Conservation (phyloP, 2,113 vertebrate species). For the Sciurus niger region DNA sequence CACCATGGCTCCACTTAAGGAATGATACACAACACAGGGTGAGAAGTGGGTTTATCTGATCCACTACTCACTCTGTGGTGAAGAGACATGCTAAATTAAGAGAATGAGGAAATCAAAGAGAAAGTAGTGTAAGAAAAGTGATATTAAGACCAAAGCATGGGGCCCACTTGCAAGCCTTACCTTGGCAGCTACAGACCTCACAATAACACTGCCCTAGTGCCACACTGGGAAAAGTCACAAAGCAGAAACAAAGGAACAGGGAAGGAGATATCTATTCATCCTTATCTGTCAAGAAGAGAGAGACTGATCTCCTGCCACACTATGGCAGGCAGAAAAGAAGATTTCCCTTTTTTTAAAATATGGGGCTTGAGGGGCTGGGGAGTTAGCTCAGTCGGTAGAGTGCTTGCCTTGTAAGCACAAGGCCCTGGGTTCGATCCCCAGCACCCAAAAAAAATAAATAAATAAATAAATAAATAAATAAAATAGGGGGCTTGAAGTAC, state of each 20-base stretch:
- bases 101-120: not conserved
- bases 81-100: constrained; percentile 6
- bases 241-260: not conserved
- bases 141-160: not conserved
- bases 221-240: not conserved
- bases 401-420: too few species aligned
- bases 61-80: not conserved
- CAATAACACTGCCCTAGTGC: not conserved
- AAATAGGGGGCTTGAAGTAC: not conserved
- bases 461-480: too few species aligned
- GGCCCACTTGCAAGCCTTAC: not conserved
- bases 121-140: not conserved
- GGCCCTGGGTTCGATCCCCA: too few species aligned
- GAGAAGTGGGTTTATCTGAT: not conserved
- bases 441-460: too few species aligned
- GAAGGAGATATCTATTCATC: too few species aligned
- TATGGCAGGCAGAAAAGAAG: not conserved
- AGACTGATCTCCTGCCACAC: not conserved
- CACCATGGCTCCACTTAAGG: not conserved
- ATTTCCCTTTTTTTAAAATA: not conserved
- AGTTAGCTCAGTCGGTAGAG: too few species aligned
- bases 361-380: not conserved
- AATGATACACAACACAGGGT: not conserved
- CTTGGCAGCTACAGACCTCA: not conserved
- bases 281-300: too few species aligned